These are phyloP conservation scores for Perizoma flavofasciatum DNA, from an alignment of 2,888 invertebrate genomes.

Conservation along the genomic window DNA sequence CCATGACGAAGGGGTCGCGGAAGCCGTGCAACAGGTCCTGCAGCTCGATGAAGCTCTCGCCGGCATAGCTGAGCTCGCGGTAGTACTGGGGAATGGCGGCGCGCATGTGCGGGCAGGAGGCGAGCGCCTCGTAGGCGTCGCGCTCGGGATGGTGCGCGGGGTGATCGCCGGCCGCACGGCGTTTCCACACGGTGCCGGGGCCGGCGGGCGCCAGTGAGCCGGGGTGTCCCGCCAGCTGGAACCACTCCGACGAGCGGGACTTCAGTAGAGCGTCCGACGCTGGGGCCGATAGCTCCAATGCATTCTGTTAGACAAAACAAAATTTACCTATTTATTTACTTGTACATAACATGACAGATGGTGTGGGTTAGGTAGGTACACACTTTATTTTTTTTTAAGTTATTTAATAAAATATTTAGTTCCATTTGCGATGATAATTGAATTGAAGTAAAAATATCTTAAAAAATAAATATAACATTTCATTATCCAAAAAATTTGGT, in stretches of 20 bases:
- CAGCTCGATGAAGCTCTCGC: slow-evolving; percentile 95
- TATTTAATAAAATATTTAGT: too few relatives aligned
- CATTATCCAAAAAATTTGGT: too few relatives aligned
- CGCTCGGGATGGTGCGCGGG: slow-evolving; percentile 89
- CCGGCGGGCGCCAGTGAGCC: slow-evolving; percentile 97
- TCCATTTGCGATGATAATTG: too few relatives aligned
- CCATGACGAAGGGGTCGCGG: slow-evolving; percentile 96
- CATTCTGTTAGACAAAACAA: slow-evolving; percentile 88
- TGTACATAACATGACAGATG: too few relatives aligned
- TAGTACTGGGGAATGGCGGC: slow-evolving; percentile 93
- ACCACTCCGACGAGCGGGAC: slow-evolving; percentile 89
- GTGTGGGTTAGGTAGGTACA: background rate
- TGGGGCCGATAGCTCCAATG: slow-evolving; percentile 94
- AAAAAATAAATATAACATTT: too few relatives aligned
- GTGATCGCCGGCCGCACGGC: slow-evolving; percentile 88
- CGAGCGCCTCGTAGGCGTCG: slow-evolving; percentile 91
- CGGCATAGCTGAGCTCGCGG: slow-evolving; percentile 90
- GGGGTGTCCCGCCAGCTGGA: slow-evolving; percentile 96
- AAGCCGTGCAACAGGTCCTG: slow-evolving; percentile 97
- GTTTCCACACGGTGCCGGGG: slow-evolving; percentile 97
- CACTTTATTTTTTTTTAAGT: too few relatives aligned
- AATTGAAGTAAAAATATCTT: too few relatives aligned
- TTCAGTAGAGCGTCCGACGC: slow-evolving; percentile 93
- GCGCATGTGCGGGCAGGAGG: slow-evolving; percentile 88
- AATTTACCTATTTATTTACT: too few relatives aligned